Evolutionary conservation across 2,113 vertebrate species (phyloP).

Genomic region (Cettia cetti): DNA sequence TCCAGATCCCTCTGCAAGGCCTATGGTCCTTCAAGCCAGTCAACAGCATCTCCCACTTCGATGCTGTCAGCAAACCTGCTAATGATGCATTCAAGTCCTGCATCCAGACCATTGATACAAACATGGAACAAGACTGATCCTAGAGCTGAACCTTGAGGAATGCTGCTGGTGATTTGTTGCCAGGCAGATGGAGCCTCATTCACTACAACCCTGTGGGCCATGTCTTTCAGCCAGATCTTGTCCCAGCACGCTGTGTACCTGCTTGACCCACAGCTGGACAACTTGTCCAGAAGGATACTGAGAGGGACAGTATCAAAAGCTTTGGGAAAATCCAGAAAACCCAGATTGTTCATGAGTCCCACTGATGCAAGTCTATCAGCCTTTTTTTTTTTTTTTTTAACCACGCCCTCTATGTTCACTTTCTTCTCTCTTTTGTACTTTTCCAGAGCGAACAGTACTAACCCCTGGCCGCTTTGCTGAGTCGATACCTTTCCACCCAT

Average conservation of each 20-base stretch:
- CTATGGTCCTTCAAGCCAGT: not conserved
- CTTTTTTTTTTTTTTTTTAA: not conserved
- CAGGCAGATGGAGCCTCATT: not conserved
- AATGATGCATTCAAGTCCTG: not conserved
- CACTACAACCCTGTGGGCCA: not conserved
- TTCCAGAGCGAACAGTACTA: not conserved
- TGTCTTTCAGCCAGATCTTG: not conserved
- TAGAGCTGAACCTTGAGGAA: not conserved
- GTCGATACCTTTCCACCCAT: not conserved
- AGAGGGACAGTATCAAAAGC: not conserved
- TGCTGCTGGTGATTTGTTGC: fast-evolving
- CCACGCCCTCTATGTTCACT: not conserved
- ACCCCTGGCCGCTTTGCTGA: not conserved
- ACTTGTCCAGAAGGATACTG: not conserved
- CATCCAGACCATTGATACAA: not conserved
- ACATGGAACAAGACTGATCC: not conserved
- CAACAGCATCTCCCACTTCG: not conserved
- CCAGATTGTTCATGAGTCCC: not conserved
- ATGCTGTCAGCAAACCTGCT: not conserved
- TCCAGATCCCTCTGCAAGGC: not conserved
- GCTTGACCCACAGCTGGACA: not conserved
- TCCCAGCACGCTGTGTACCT: fast-evolving
- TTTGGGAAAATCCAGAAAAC: not conserved
- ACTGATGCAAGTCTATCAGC: not conserved
- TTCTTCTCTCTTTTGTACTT: not conserved